Percentiles rank a stretch among this genome's conserved stretches.
These are phyloP conservation scores for Ammodytes dubius DNA, from an alignment of 2,113 vertebrate species.

Conservation along the genomic window DNA sequence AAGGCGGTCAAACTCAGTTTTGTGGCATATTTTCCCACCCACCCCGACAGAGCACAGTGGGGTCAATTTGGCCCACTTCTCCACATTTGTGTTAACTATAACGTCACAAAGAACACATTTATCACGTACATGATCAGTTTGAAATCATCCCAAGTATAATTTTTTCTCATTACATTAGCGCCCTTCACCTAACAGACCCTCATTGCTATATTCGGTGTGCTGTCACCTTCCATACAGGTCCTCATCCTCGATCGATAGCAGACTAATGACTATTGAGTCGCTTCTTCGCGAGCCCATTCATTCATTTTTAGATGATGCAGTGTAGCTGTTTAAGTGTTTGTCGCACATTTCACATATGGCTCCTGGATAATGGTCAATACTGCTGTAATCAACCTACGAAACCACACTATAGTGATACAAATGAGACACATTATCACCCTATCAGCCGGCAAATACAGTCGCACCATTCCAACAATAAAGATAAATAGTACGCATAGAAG, in stretches of 20 bases:
- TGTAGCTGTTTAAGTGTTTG: conserved; percentile 45
- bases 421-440: conserved; percentile 72
- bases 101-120: neutral
- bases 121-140: neutral
- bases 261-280: conserved; percentile 68
- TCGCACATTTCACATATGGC: conserved; percentile 60
- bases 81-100: neutral
- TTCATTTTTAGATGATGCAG: conserved; percentile 38
- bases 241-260: conserved; percentile 55
- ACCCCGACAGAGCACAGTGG: neutral
- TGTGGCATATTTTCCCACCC: neutral
- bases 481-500: conserved; percentile 30
- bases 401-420: conserved; percentile 69
- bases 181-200: neutral
- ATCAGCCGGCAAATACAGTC: conserved; percentile 56
- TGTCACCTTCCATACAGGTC: conserved; percentile 41
- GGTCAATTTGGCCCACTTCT: neutral
- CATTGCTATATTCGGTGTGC: conserved; percentile 17
- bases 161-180: neutral
- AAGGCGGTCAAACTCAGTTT: neutral
- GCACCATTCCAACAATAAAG: conserved; percentile 46
- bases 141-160: conserved; percentile 7
- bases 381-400: conserved; percentile 60
- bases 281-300: conserved; percentile 38
- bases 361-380: conserved; percentile 62